These are phyloP conservation scores for Nannoperca obscura DNA, from an alignment of 2,797 vertebrate genomes.

Conservation along the genomic window DNA sequence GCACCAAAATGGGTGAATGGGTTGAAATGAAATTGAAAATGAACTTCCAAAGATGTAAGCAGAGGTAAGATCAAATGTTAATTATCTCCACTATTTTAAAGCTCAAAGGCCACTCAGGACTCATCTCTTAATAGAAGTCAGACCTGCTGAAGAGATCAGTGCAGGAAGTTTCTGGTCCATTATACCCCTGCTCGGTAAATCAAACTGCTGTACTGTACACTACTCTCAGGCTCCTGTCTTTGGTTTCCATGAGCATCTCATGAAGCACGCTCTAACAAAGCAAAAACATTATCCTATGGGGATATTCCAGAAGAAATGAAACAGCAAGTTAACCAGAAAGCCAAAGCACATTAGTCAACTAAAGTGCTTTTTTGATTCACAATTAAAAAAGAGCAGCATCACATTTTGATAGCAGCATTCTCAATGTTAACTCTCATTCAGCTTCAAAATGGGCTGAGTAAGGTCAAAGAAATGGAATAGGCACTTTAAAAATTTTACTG, in stretches of 20 bases:
- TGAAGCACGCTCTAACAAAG: slow-evolving; percentile 46
- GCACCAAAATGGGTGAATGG: slow-evolving; percentile 53
- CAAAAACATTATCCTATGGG: slow-evolving; percentile 30
- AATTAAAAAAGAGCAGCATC: not conserved
- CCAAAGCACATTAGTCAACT: not conserved
- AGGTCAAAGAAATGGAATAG: not conserved
- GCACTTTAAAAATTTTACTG: not conserved
- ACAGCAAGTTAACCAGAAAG: slow-evolving; percentile 11
- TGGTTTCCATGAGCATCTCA: slow-evolving; percentile 48
- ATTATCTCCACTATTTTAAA: slow-evolving; percentile 81
- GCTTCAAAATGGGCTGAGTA: not conserved
- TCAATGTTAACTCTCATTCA: not conserved
- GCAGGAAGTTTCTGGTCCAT: slow-evolving; percentile 66
- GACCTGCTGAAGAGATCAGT: slow-evolving; percentile 63
- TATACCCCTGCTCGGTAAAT: slow-evolving; percentile 76
- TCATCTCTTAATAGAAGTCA: slow-evolving; percentile 75
- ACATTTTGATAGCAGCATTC: not conserved
- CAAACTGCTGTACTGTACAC: slow-evolving; percentile 60
- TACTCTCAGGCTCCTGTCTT: slow-evolving; percentile 47
- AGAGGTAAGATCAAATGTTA: slow-evolving; percentile 82
- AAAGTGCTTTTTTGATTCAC: not conserved
- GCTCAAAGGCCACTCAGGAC: slow-evolving; percentile 80
- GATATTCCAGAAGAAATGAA: not conserved
- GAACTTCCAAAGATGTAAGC: slow-evolving; percentile 71
- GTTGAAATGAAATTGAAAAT: slow-evolving; percentile 72